Evolutionary conservation across 2,797 vertebrate species (phyloP).

Genomic region (Streptopelia turtur): DNA sequence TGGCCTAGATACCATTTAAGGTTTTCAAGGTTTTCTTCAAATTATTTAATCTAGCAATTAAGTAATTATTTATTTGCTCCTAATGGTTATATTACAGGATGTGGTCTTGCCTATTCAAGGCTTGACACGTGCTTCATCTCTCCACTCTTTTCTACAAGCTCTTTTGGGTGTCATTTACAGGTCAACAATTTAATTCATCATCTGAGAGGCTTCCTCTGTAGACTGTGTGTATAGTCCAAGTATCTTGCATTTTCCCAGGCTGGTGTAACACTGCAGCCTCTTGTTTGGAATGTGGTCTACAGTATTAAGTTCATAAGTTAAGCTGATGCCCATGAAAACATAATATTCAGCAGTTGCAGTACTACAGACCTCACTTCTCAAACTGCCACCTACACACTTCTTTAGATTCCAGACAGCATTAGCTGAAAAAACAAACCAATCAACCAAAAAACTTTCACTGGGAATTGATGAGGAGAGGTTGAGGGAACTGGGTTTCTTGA

Average conservation of each 20-base stretch:
- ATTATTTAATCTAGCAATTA: background rate
- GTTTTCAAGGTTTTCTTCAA: background rate
- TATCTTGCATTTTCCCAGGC: background rate
- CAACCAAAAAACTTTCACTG: background rate
- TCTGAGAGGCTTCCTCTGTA: background rate
- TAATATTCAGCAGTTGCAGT: background rate
- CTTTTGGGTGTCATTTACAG: background rate
- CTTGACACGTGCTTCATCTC: background rate
- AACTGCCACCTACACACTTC: background rate
- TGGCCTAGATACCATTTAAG: background rate
- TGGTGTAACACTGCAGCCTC: background rate
- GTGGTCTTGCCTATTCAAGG: background rate
- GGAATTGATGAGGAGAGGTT: background rate
- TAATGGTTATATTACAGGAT: background rate
- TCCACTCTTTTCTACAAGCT: background rate
- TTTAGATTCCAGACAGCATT: background rate
- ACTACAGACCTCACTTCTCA: background rate
- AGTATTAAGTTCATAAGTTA: background rate
- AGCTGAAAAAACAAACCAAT: background rate
- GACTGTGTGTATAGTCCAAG: background rate
- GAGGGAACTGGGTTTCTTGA: background rate
- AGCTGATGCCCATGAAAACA: background rate
- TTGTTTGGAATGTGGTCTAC: background rate
- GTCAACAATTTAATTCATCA: conserved; percentile 9
- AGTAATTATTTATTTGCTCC: background rate